These are phyloP conservation scores for Netelia inedita DNA, from an alignment of 2,888 invertebrate genomes.

Conservation along the genomic window DNA sequence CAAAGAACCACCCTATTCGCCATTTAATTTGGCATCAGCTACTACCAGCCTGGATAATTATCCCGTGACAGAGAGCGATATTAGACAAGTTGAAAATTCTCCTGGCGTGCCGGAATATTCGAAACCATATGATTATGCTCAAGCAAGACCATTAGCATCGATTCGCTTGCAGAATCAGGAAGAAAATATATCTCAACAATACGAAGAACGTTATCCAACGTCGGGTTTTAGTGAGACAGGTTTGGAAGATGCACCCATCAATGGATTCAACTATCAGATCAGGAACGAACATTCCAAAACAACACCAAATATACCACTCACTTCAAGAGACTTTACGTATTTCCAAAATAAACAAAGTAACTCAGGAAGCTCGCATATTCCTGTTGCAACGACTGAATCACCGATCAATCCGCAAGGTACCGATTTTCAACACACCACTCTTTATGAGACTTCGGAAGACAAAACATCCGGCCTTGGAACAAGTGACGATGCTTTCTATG, in stretches of 20 bases:
- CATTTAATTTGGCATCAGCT: slow-evolving; percentile 71
- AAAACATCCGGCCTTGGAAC: slow-evolving; percentile 33
- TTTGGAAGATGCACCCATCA: slow-evolving; percentile 73
- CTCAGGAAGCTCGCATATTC: slow-evolving; percentile 54
- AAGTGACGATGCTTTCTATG: slow-evolving; percentile 40
- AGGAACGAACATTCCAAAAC: slow-evolving; percentile 63
- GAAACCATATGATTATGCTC: slow-evolving; percentile 72
- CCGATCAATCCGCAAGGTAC: slow-evolving; percentile 57
- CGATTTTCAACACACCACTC: slow-evolving; percentile 59
- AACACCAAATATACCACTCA: slow-evolving; percentile 66
- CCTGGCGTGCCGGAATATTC: slow-evolving; percentile 70
- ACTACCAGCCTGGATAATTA: slow-evolving; percentile 73
- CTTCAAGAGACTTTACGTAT: slow-evolving; percentile 75
- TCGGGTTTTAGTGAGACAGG: slow-evolving; percentile 60
- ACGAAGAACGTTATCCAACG: slow-evolving; percentile 68
- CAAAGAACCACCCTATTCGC: slow-evolving; percentile 61
- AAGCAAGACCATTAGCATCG: slow-evolving; percentile 12
- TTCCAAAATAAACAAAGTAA: slow-evolving; percentile 75
- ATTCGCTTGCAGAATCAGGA: slow-evolving; percentile 35
- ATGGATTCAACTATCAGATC: slow-evolving; percentile 80
- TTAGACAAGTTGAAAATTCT: slow-evolving; percentile 34
- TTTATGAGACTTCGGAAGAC: slow-evolving; percentile 52
- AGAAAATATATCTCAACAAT: slow-evolving; percentile 50
- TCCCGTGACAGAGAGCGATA: slow-evolving; percentile 51
- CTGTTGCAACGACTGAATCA: slow-evolving; percentile 47